Conservation (phyloP, 2,888 invertebrate genomes). For the Amphipoea oculea region DNA sequence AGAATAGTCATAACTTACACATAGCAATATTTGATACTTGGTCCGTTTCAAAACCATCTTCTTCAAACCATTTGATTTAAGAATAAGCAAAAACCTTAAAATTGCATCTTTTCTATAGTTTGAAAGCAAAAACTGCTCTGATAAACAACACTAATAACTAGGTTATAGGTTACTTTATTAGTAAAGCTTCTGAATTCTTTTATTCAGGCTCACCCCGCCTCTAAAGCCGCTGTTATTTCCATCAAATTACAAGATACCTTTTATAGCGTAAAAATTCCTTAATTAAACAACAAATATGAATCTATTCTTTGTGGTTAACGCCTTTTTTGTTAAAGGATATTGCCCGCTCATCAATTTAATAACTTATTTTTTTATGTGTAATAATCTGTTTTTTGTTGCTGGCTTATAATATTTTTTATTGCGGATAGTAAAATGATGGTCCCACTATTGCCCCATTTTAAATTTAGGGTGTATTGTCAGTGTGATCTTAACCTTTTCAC, state of each 20-base stretch:
- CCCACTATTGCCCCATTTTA: constrained; percentile 46
- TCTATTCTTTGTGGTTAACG: constrained; percentile 84
- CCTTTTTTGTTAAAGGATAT: constrained; percentile 83
- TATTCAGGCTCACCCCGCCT: constrained; percentile 69
- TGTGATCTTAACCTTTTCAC: constrained; percentile 28
- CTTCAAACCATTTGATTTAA: neutral
- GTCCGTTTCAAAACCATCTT: neutral
- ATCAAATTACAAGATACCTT: constrained; percentile 77
- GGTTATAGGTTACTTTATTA: constrained; percentile 63
- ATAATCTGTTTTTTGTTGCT: constrained; percentile 77
- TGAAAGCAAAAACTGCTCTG: neutral
- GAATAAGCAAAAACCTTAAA: neutral
- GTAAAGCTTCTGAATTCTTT: constrained; percentile 76
- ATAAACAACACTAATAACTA: constrained; percentile 32
- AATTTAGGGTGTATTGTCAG: constrained; percentile 15
- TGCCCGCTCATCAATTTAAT: constrained; percentile 87
- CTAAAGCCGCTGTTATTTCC: constrained; percentile 59
- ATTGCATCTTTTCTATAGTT: neutral
- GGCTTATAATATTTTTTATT: constrained; percentile 62
- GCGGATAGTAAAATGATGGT: constrained; percentile 50
- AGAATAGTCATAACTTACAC: neutral
- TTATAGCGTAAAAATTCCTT: constrained; percentile 87
- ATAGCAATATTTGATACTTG: neutral
- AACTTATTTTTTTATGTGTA: constrained; percentile 80
- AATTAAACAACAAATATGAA: constrained; percentile 87